Evolutionary conservation across 2,888 invertebrate species (phyloP), one percentile per base, ranked within the genome.

Genomic region (Oscheius sp.): DNA sequence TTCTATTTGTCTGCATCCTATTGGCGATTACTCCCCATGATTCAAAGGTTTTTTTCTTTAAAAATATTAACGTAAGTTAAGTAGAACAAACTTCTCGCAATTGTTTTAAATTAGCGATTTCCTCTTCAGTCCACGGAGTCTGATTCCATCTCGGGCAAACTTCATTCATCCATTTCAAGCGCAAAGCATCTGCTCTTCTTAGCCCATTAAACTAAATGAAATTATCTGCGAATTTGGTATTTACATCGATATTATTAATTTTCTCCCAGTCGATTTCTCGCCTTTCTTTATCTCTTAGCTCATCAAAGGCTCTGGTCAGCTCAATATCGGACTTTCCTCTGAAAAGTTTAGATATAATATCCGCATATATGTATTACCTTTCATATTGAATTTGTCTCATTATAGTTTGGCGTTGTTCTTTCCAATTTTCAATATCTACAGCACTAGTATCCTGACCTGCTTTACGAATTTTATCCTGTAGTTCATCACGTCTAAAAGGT

Each of bases 81-180:
- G 6, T 8, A 37, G 64, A 64, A 65, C 27, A 4, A 29, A 67
- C 67, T 33, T 61, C 66, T 48, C 76, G 61, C 17, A 78, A 52
- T 12, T 61, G 53, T 52, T 67, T 65, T 25, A 83, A 66, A 10
- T 63, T 61, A 6, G 74, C 73, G 3, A 78, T 46, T 64, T 84
- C 84, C n/a, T 70, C 69, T 15, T 61, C 25, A 1, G 74, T 74
- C 84, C 84, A 84, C 2, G 71, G 84, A 81, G 17, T 74, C 74
- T 25, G 74, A 74, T 87, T 87, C 67, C 88, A 84, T 15, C 71
- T 70, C 2, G 88, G 88, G 45, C 82, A 80, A 34, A 87, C 74
- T 17, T 86, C 85, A 67, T 88, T 87, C 58, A 78, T 75, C 88
- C 88, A 88, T 69, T 87, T 86, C 52, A 84, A 77, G 50, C 83